Conservation (phyloP, 2,888 invertebrate genomes). For the Oxytorus armatus region DNA sequence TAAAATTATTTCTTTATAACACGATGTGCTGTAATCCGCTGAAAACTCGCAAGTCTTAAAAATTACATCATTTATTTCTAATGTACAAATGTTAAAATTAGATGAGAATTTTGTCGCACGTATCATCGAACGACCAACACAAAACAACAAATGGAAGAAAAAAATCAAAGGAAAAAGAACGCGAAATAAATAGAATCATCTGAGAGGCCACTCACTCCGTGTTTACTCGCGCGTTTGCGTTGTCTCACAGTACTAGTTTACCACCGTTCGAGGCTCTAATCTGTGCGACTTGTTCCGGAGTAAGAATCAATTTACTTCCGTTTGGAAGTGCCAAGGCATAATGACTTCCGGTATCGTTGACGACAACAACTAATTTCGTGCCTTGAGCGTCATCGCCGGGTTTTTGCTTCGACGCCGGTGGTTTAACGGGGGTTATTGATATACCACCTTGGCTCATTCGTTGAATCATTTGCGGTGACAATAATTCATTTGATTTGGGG, state of each 20-base stretch:
- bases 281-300: conserved; percentile 83
- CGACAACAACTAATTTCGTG: conserved; percentile 81
- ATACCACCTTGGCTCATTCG: conserved; percentile 82
- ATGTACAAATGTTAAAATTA: too few species aligned
- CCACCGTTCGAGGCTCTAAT: conserved; percentile 84
- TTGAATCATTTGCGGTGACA: conserved; percentile 80
- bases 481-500: conserved; percentile 62
- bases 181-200: background rate
- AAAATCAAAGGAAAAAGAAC: background rate
- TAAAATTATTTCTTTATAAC: conserved; percentile 51
- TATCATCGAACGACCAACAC: too few species aligned
- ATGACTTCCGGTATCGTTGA: conserved; percentile 83
- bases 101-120: too few species aligned
- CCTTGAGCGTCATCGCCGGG: conserved; percentile 63
- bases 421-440: conserved; percentile 81
- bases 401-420: conserved; percentile 68
- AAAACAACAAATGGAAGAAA: background rate
- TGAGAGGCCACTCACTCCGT: conserved; percentile 1
- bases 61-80: too few species aligned
- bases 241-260: conserved; percentile 78
- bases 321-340: conserved; percentile 83
- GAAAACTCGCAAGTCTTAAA: conserved; percentile 1
- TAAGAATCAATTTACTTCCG: conserved; percentile 83
- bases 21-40: background rate
- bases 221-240: conserved; percentile 2